Percentiles rank a stretch among this genome's conserved stretches.
Evolutionary conservation across 2,113 vertebrate genomes (phyloP).

Genomic region (Larimichthys polyactis): DNA sequence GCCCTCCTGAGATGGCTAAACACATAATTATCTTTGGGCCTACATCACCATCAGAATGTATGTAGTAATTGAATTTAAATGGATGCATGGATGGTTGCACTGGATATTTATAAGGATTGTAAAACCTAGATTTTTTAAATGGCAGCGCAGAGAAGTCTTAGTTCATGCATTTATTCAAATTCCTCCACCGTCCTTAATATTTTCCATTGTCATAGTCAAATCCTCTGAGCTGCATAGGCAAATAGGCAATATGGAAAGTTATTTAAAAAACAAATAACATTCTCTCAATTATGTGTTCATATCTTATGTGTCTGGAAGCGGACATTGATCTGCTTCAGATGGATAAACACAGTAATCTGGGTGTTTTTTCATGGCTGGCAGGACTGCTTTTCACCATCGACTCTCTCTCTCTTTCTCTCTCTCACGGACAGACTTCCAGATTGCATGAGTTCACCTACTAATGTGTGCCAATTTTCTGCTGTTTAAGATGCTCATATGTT

Average conservation of each 20-base stretch:
- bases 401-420: not conserved
- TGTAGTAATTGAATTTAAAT: slow-evolving; percentile 46
- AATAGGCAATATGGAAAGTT: slow-evolving; percentile 23
- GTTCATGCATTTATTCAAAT: slow-evolving; percentile 42
- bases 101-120: slow-evolving; percentile 52
- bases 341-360: slow-evolving; percentile 21
- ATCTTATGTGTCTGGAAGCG: slow-evolving; percentile 16
- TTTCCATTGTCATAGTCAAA: slow-evolving; percentile 32
- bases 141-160: slow-evolving; percentile 12
- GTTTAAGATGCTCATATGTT: slow-evolving; percentile 23
- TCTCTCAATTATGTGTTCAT: slow-evolving; percentile 18
- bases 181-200: slow-evolving; percentile 24
- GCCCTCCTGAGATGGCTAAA: slow-evolving; percentile 35
- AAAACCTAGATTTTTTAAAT: slow-evolving; percentile 39
- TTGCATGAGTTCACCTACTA: slow-evolving; percentile 43
- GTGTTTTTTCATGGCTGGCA: slow-evolving; percentile 21
- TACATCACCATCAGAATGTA: slow-evolving; percentile 43
- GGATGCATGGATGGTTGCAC: not conserved
- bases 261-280: slow-evolving; percentile 8
- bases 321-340: slow-evolving; percentile 14
- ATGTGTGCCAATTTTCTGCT: slow-evolving; percentile 35
- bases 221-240: slow-evolving; percentile 17
- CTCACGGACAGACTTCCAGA: slow-evolving; percentile 21
- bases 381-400: not conserved
- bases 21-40: slow-evolving; percentile 48